phyloP scores from a whole-genome alignment of 2,888 invertebrate species.

The Eremobia ochroleuca region DNA sequence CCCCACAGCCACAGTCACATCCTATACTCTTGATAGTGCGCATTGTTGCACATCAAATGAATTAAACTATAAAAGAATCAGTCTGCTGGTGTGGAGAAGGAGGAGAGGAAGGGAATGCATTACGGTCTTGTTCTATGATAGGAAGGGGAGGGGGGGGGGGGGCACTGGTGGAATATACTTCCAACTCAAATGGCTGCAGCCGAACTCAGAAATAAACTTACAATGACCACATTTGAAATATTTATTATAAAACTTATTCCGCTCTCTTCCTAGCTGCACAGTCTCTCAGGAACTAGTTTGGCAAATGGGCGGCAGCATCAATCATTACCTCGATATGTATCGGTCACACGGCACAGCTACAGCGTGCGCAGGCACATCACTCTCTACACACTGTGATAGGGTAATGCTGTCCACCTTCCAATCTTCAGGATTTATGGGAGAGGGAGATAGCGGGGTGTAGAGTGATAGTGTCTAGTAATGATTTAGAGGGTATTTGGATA shows the following conservation, averaged over 20 bases:
- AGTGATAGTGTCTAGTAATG: slow-evolving; percentile 38
- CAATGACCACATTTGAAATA: not conserved
- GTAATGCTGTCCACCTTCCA: slow-evolving; percentile 51
- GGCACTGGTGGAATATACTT: not conserved
- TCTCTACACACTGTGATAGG: slow-evolving; percentile 33
- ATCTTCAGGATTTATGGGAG: slow-evolving; percentile 51
- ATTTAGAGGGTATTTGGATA: slow-evolving; percentile 38
- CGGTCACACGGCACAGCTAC: slow-evolving; percentile 78
- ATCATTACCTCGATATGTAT: slow-evolving; percentile 87
- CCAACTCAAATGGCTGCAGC: not conserved
- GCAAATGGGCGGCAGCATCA: slow-evolving; percentile 85
- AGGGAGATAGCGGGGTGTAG: slow-evolving; percentile 38
- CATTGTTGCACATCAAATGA: not conserved
- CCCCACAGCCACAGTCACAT: not conserved
- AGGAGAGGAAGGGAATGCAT: not conserved
- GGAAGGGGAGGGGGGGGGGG: not conserved
- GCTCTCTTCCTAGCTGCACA: slow-evolving; percentile 44
- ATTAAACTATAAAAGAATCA: not conserved
- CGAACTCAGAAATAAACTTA: not conserved
- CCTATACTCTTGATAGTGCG: not conserved
- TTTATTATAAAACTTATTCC: not conserved
- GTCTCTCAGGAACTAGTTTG: slow-evolving; percentile 75
- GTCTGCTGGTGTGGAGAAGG: not conserved
- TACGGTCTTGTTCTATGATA: not conserved
- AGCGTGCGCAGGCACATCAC: slow-evolving; percentile 52